A percentile compares a stretch with the other conserved stretches of the same genome.
These are phyloP conservation scores for Anthrax anthrax DNA, from an alignment of 2,888 invertebrate species.

Conservation along the genomic window DNA sequence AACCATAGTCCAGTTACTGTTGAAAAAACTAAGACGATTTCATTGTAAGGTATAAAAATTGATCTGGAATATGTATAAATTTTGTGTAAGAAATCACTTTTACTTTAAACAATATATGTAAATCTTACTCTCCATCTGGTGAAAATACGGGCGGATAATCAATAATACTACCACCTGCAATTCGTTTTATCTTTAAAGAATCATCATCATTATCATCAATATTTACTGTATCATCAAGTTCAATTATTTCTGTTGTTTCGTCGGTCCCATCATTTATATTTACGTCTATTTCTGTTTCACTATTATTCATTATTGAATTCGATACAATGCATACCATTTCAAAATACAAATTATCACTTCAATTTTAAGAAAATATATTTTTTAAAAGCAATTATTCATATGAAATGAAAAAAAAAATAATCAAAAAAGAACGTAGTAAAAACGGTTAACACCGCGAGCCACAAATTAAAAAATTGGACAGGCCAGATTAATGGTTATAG, in stretches of 20 bases:
- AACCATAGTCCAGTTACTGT: slow-evolving; percentile 49
- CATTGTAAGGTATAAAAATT: slow-evolving; percentile 45
- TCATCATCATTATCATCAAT: slow-evolving; percentile 17
- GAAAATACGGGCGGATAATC: slow-evolving; percentile 47
- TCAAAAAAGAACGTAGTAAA: no score
- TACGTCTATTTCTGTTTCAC: background rate
- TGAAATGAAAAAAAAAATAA: no score
- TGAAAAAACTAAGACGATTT: slow-evolving; percentile 46
- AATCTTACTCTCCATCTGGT: slow-evolving; percentile 43
- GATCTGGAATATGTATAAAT: slow-evolving; percentile 33
- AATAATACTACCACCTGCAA: slow-evolving; percentile 49
- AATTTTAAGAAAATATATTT: no score
- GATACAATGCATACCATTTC: background rate
- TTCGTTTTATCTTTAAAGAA: slow-evolving; percentile 38
- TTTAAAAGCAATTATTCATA: no score
- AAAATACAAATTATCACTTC: no score
- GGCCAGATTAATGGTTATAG: no score
- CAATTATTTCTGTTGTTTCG: no score
- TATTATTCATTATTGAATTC: background rate
- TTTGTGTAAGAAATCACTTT: background rate
- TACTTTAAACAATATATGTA: background rate
- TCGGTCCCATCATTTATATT: background rate
- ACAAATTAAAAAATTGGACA: no score
- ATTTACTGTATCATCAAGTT: background rate
- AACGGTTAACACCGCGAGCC: no score